These are phyloP conservation scores for Osmoderma eremita DNA, from an alignment of 2,888 invertebrate genomes.

Conservation along the genomic window DNA sequence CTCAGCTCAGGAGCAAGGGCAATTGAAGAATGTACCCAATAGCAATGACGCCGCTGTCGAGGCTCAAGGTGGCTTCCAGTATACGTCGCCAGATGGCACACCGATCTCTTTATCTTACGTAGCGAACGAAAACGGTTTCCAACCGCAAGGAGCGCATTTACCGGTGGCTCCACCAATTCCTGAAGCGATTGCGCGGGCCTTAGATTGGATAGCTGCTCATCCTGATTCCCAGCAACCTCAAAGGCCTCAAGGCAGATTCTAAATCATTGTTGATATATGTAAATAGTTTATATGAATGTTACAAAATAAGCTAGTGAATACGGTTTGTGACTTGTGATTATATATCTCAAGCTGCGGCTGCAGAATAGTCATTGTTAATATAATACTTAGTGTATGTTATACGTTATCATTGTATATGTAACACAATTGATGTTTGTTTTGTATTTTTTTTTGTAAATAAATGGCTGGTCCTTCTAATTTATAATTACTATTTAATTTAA, in stretches of 20 bases:
- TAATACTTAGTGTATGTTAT: too few species aligned
- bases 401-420: too few species aligned
- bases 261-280: slow-evolving; percentile 14
- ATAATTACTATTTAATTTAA: background rate
- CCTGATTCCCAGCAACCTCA: slow-evolving; percentile 58
- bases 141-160: slow-evolving; percentile 65
- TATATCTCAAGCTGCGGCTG: background rate
- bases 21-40: slow-evolving; percentile 64
- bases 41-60: slow-evolving; percentile 63
- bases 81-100: slow-evolving; percentile 72
- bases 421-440: background rate
- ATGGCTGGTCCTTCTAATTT: slow-evolving; percentile 16
- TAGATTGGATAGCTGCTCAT: slow-evolving; percentile 73
- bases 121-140: slow-evolving; percentile 78
- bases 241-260: slow-evolving; percentile 26
- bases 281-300: background rate
- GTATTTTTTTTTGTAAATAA: slow-evolving; percentile 26
- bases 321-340: slow-evolving; percentile 7
- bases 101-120: slow-evolving; percentile 68
- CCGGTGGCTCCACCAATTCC: slow-evolving; percentile 73
- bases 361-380: background rate
- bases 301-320: background rate
- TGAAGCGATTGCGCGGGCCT: slow-evolving; percentile 75
- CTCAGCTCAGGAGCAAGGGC: slow-evolving; percentile 68
- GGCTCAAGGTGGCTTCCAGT: slow-evolving; percentile 67